Conservation (phyloP, 2,113 vertebrate species). For the Larimichthys crocea region DNA sequence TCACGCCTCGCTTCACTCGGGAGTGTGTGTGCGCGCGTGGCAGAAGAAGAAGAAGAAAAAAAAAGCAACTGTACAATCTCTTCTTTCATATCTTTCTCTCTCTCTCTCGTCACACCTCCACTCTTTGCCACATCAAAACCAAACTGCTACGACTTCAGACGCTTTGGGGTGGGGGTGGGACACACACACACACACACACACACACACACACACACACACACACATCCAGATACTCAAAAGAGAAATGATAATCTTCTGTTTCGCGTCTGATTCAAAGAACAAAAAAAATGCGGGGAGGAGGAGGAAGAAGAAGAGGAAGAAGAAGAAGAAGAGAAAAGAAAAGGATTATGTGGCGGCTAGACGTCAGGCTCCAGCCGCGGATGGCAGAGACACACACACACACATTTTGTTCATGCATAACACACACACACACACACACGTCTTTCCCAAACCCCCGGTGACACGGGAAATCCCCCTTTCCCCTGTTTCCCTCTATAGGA, state of each 20-base stretch:
- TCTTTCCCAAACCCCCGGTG: slow-evolving; percentile 57
- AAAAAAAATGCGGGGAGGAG: slow-evolving; percentile 16
- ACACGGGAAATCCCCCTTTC: slow-evolving; percentile 75
- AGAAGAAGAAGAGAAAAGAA: slow-evolving; percentile 37
- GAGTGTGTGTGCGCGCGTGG: neutral
- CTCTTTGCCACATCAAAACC: slow-evolving; percentile 66
- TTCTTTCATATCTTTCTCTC: slow-evolving; percentile 20
- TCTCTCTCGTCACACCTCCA: slow-evolving; percentile 40
- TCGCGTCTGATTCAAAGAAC: slow-evolving; percentile 57
- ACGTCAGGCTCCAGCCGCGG: slow-evolving; percentile 29
- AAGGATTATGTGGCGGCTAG: slow-evolving; percentile 54
- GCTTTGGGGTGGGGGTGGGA: slow-evolving; percentile 5
- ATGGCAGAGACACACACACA: slow-evolving; percentile 28
- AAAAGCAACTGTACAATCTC: slow-evolving; percentile 15
- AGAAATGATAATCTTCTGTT: neutral
- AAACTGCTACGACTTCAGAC: slow-evolving; percentile 61
- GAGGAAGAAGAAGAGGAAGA: slow-evolving; percentile 29
- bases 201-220: neutral
- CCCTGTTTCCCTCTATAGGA: slow-evolving; percentile 29
- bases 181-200: neutral
- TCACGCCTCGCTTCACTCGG: slow-evolving; percentile 13
- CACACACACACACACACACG: slow-evolving; percentile 61
- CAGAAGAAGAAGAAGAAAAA: neutral
- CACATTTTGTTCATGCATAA: slow-evolving; percentile 56
- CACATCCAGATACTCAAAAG: slow-evolving; percentile 5